Evolutionary conservation across 2,113 vertebrate species (phyloP), one percentile per base, ranked within the genome.

Genomic region (Piprites chloris): DNA sequence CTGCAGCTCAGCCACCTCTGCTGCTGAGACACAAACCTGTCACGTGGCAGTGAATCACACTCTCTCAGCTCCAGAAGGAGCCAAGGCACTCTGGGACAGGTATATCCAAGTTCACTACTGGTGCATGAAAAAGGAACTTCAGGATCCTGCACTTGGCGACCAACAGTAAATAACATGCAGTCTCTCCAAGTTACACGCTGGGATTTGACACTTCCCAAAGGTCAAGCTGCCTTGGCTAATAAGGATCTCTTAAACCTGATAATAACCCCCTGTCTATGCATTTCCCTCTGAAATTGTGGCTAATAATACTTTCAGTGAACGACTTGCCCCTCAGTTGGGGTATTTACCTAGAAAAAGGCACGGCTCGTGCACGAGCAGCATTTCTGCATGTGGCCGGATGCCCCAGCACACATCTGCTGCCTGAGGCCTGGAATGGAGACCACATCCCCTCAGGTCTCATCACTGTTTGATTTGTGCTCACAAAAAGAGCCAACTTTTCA

Each of bases 321-420:
- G 1, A 28, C 49, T 59, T 63, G 32, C 23, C 27, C 9, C 37
- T 37, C 28, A 28, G 9, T 3, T 58, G 26, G 30, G 42, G 8
- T 32, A 46, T 14, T 15, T 15, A 56, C 11, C 35, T 27, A 42
- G 37, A 41, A 71, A 42, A 77, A 50, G 26, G n/a, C 32, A 49
- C 26, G 30, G 5, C 26, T 46, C 5, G 20, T 12, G 10, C 59
- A 33, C 17, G 28, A 1, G 4, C 42, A 73, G 35, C 7, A 30
- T 73, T 86, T 63, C 59, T 73, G 37, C n/a, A 12, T 0, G 1
- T 8, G 55, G 35, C 11, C 46, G 72, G 56, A 18, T 24, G 18
- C 32, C 63, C 15, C 1, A 1, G 50, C 19, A 17, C 0, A 0
- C 30, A 22, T 24, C 52, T 63, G 21, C 17, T 46, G 47, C 19